phyloP scores from a whole-genome alignment of 2,797 vertebrate species.

The Borostomias antarcticus region DNA sequence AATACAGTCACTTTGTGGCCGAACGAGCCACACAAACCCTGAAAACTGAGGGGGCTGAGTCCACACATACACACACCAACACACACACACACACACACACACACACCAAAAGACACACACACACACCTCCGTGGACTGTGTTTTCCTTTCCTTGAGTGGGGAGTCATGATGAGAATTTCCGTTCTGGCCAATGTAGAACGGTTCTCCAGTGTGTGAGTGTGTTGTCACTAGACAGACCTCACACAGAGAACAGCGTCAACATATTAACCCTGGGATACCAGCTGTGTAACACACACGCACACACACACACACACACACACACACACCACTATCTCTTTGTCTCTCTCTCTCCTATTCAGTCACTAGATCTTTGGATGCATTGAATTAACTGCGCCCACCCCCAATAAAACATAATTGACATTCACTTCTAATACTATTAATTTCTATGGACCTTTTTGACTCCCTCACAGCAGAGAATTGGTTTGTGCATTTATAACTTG shows the following conservation, averaged over 20 bases:
- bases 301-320: neutral
- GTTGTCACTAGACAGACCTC: slow-evolving; percentile 46
- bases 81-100: neutral
- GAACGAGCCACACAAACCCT: neutral
- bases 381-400: slow-evolving; percentile 40
- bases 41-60: no score
- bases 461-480: slow-evolving; percentile 34
- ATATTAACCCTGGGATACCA: slow-evolving; percentile 32
- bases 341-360: slow-evolving; percentile 12
- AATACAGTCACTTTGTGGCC: neutral
- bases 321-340: slow-evolving; percentile 18
- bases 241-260: slow-evolving; percentile 60
- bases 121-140: slow-evolving; percentile 28
- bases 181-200: slow-evolving; percentile 56
- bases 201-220: slow-evolving; percentile 51
- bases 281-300: slow-evolving; percentile 2
- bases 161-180: slow-evolving; percentile 60
- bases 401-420: slow-evolving; percentile 16
- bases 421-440: slow-evolving; percentile 34
- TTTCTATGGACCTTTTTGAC: slow-evolving; percentile 30
- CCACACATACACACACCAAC: neutral
- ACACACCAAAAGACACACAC: no score
- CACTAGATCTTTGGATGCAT: slow-evolving; percentile 24
- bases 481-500: slow-evolving; percentile 14
- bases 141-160: slow-evolving; percentile 62